Percentiles rank a stretch among this genome's conserved stretches.
Conservation (phyloP, 2,797 vertebrate genomes). For the Anguilla obscura region DNA sequence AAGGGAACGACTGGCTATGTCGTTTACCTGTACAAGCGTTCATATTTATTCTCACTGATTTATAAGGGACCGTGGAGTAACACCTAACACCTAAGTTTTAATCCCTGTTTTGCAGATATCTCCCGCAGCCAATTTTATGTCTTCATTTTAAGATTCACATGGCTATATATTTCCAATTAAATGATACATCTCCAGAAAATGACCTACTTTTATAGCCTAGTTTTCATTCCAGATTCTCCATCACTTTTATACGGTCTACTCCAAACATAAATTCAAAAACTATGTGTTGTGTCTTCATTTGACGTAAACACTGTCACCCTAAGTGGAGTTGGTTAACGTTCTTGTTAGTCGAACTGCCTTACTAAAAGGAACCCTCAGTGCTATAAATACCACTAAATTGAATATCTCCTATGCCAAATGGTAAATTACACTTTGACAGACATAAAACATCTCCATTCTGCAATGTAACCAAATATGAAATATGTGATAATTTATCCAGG, state of each 20-base stretch:
- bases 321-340: neutral
- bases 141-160: neutral
- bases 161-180: neutral
- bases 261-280: slow-evolving; percentile 2
- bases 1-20: slow-evolving; percentile 27
- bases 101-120: neutral
- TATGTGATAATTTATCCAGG: neutral
- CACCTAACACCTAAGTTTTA: neutral
- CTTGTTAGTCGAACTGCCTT: too few relatives aligned
- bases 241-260: slow-evolving; percentile 3
- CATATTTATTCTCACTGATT: slow-evolving; percentile 36
- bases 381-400: slow-evolving; percentile 15
- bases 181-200: neutral
- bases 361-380: slow-evolving; percentile 4
- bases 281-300: slow-evolving; percentile 1
- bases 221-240: neutral
- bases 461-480: neutral
- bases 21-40: slow-evolving; percentile 14
- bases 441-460: slow-evolving; percentile 12
- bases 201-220: neutral
- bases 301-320: slow-evolving; percentile 7
- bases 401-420: neutral
- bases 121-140: neutral
- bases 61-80: slow-evolving; percentile 17
- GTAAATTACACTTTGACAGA: slow-evolving; percentile 4